Evolutionary conservation across 2,888 invertebrate species (phyloP), one percentile per base, ranked within the genome.

Genomic region (Pseudanteris insignis): DNA sequence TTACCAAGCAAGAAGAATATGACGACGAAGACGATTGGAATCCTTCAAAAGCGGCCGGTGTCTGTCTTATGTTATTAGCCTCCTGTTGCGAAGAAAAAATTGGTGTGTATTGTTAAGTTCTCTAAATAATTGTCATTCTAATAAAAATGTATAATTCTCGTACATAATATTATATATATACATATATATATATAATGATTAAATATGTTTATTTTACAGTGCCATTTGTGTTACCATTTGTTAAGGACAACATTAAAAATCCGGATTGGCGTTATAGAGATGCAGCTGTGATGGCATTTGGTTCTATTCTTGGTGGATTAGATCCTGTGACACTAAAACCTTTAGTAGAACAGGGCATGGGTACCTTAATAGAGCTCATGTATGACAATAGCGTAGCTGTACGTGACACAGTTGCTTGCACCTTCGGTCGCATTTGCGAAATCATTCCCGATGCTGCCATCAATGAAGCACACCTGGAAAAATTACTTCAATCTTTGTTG

Each of bases 1-100:
- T 99, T 18, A 96, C 97, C 4, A 96, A 96, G 81, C 97, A 98
- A 83, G 94, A 95, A 77, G 97, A 99, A 78, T 87, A 90, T 70
- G 98, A 99, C 77, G 97, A 99, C 81, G 98, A 99, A 79, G 94
- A 98, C 75, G 97, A 96, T 73, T 99, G 99, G 99, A 98, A 96
- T 81, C 99, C 99, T 0, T 93, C 96, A 68, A 99, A 99, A 83
- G 97, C 99, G 1, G 96, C 99, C 2, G 96, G 98, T 24, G 99
- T 99, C 2, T 99, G 99, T 79, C 84, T 99, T 14, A 98, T 98
- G 96, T 84, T 99, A 36, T 84, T 99, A 67, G 93, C 99, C 11
- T 92, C 94, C 34, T 98, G 98, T 77, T 97, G 97, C 77, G 97
- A 97, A 81, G 95, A 98, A 80, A 93, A 92, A 75, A 94, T 99